Evolutionary conservation across 2,113 vertebrate species (phyloP).

Genomic region (Actenoides lindsayi): DNA sequence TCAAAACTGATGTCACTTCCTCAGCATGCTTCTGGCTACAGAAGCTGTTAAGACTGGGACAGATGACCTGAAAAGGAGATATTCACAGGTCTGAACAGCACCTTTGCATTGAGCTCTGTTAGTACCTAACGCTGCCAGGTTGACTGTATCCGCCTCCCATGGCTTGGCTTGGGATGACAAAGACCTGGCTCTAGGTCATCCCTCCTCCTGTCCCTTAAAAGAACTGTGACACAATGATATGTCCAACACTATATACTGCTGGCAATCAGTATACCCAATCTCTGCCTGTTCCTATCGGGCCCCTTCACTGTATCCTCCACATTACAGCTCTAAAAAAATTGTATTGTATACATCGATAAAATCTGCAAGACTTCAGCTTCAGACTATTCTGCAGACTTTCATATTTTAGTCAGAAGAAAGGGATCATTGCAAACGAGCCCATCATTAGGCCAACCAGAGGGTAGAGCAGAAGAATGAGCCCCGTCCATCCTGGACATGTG

Average conservation of each 20-base stretch:
- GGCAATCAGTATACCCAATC: not conserved
- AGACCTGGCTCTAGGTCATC: not conserved
- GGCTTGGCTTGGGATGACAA: not conserved
- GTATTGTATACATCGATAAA: not conserved
- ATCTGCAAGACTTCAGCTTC: not conserved
- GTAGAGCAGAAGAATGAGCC: not conserved
- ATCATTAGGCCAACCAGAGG: not conserved
- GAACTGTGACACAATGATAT: not conserved
- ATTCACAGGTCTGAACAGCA: not conserved
- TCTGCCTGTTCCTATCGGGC: not conserved
- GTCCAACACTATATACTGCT: not conserved
- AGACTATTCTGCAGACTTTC: not conserved
- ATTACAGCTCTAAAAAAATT: not conserved
- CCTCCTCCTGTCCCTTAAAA: not conserved
- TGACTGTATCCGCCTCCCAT: not conserved
- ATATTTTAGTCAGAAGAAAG: not conserved
- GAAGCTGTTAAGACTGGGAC: not conserved
- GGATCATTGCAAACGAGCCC: not conserved
- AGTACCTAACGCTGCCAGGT: not conserved
- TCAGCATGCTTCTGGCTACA: slow-evolving; percentile 3
- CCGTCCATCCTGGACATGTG: not conserved
- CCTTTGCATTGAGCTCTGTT: not conserved
- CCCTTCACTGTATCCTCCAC: not conserved
- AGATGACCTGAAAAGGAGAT: not conserved
- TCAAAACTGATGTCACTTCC: not conserved